These are phyloP conservation scores for Lineus longissimus DNA, from an alignment of 1,140 invertebrate genomes.

Conservation along the genomic window DNA sequence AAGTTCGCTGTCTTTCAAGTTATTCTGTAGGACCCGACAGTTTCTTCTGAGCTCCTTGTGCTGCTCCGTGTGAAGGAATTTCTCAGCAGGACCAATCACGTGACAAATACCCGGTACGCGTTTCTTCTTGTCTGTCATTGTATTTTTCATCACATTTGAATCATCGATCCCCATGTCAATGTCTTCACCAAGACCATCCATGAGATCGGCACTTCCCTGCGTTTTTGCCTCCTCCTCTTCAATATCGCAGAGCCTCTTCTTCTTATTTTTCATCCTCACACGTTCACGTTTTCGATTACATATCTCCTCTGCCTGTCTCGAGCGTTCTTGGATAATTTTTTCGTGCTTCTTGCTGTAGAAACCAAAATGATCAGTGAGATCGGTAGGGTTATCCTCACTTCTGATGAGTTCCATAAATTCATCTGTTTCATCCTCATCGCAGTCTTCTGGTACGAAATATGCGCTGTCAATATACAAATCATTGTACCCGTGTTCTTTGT, in stretches of 20 bases:
- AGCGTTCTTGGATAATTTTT: not conserved
- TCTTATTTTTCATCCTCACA: not conserved
- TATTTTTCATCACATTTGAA: not conserved
- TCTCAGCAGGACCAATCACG: not conserved
- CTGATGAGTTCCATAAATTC: conserved; percentile 6
- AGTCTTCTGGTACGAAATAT: not conserved
- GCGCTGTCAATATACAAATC: not conserved
- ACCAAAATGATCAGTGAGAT: conserved; percentile 1
- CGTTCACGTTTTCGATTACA: conserved; percentile 1
- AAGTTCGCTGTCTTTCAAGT: conserved; percentile 6
- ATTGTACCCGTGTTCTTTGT: not conserved
- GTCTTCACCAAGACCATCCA: not conserved
- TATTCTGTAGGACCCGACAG: conserved; percentile 5
- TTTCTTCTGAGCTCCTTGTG: conserved; percentile 1
- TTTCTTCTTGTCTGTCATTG: not conserved
- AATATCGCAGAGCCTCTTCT: conserved; percentile 6
- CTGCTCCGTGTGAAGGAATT: conserved; percentile 3
- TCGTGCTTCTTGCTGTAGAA: conserved; percentile 3
- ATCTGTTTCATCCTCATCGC: not conserved
- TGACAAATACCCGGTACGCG: not conserved
- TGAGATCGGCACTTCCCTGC: too few relatives aligned
- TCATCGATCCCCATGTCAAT: not conserved
- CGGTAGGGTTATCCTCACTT: conserved; percentile 6
- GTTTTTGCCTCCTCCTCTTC: conserved; percentile 8
- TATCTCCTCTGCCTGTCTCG: not conserved